Evolutionary conservation across 2,888 invertebrate genomes (phyloP), one percentile per base, ranked within the genome.

Genomic region (Volucella inanis): DNA sequence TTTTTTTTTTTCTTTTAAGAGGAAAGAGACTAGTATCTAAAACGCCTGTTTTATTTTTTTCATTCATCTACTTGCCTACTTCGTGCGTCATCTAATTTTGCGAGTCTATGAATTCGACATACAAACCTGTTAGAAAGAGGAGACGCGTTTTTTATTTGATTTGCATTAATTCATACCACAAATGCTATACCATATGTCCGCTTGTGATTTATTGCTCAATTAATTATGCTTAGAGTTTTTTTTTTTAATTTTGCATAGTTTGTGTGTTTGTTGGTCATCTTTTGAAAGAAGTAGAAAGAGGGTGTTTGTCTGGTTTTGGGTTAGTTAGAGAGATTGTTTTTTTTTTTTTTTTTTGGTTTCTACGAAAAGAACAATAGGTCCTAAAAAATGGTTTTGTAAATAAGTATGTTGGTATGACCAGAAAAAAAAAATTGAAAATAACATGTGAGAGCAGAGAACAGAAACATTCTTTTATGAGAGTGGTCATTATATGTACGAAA

Each of bases 191-290:
- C 57, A 64, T 62, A 77, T 78, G 64, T 78, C 64, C 18, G 61
- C 18, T 14, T 18, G 59, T 83, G 82, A 83, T 83, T 83, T 83
- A 83, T 83, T 67, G 52, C 41, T 79, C 67, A 72, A 72, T 77
- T 67, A 82, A 77, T 67, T 77, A 59, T 55, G 70, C 38, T 77
- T 77, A 38, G 41, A 52, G 47, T 31, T 22, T 52, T 57, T 64
- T 61, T 45, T 67, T 43, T 50, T 50, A 22, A 31, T 59, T 50
- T 57, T 67, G 67, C 39, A 74, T 47, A 74, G 64, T 55, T 64
- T 54, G 31, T 49, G 74, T 55, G 39, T 39, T 15, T 47, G 47
- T 57, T 3, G 57, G 68, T 47, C 45, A 38, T 18, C 14, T 57
- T 47, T 39, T 22, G 9, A n/a, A 18, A 22, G 22, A 22, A 22